These are phyloP conservation scores for Mactra quadrangularis DNA, from an alignment of 1,140 invertebrate genomes.

Conservation along the genomic window DNA sequence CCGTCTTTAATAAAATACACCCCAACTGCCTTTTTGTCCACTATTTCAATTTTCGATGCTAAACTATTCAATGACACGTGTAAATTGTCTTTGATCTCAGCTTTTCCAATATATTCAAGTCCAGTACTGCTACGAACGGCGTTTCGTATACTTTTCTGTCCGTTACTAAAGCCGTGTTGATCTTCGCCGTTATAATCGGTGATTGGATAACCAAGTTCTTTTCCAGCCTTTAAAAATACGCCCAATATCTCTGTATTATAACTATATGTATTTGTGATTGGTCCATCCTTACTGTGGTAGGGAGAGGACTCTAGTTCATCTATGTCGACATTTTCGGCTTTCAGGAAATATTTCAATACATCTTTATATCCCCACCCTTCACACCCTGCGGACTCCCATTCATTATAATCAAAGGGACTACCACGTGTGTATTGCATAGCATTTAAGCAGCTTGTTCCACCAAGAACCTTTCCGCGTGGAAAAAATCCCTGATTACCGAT, in stretches of 20 bases:
- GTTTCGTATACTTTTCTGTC: not conserved
- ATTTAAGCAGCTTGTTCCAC: conserved; percentile 8
- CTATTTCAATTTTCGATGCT: not conserved
- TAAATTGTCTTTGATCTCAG: not conserved
- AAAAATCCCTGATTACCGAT: conserved; percentile 75
- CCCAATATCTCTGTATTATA: no score
- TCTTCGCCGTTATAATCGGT: no score
- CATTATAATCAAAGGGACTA: conserved; percentile 96
- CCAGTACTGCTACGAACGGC: not conserved
- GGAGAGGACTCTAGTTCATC: not conserved
- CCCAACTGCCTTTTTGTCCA: not conserved
- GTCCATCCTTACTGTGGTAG: not conserved
- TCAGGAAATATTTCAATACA: conserved; percentile 16
- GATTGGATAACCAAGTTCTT: conserved; percentile 74
- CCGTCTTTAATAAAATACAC: conserved; percentile 10
- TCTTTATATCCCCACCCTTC: no score
- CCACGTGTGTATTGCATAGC: conserved; percentile 85
- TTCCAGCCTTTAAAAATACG: not conserved
- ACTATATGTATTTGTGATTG: not conserved
- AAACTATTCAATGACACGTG: not conserved
- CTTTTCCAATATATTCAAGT: not conserved
- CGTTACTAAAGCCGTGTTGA: not conserved
- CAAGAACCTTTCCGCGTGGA: conserved; percentile 88
- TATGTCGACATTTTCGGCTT: conserved; percentile 87
- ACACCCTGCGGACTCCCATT: conserved; percentile 89